Base-by-base conservation (phyloP, 2,888 invertebrate species). In the Dorcus parallelipipedus region DNA sequence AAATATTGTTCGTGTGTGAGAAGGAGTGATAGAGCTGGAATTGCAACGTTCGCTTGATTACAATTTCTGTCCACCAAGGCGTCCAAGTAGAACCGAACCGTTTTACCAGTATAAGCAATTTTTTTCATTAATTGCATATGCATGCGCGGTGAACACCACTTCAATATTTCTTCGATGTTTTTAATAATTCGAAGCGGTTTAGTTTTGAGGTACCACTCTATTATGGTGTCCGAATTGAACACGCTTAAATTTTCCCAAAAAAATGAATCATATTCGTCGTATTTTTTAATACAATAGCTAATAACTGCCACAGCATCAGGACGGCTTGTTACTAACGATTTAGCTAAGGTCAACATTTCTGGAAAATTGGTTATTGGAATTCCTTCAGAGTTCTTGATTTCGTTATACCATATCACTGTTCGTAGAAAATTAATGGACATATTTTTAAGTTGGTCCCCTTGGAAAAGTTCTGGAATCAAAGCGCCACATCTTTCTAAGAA, bases 401-500 rank as follows among this genome's bases (percentile, higher is more conserved):
- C 38, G 9, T 49, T 54, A 9, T 47, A 54, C 5, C n/a, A 9
- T 10, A 40, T 17, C 26, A 54, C n/a, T 1, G 14, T 7, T 3
- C 3, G 6, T 3, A 54, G 40, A 26, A 39, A 54, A 10, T 1
- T 40, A 10, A 48, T 9, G 39, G 47, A 40, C 38, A 23, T 10
- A 17, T 14, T 7, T 20, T 48, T 20, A 23, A 39, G 40, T n/a
- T 54, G n/a, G 20, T 47, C 20, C 2, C 40, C 10, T n/a, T 23
- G 41, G 20, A 47, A 39, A 20, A 14, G 41, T 9, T 39, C 3
- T 6, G 45, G 23, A 39, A 54, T 39, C 45, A 38, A 40, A 20
- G 26, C 7, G 5, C 54, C 54, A 10, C 38, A 38, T 17, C 23
- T 33, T 23, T 54, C 54, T n/a, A 54, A 47, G 39, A 39, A 48